These are phyloP conservation scores for Drosophila virilis DNA, from an alignment of 1,140 invertebrate species.

Conservation along the genomic window DNA sequence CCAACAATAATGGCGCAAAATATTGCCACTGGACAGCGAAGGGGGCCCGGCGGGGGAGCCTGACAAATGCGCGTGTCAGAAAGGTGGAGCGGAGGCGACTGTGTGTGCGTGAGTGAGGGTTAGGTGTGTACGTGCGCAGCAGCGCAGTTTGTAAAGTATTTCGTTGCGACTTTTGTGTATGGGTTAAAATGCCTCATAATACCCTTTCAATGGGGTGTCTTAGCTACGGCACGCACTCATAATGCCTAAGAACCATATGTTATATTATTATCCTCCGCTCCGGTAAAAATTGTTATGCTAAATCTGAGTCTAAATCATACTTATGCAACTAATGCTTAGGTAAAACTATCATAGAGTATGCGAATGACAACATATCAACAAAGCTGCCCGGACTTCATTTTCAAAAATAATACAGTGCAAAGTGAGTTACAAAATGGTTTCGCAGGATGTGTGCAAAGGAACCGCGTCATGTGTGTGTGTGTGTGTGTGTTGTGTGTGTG, in stretches of 20 bases:
- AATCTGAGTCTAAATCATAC: no score
- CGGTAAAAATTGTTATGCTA: no score
- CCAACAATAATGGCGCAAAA: conserved; percentile 76
- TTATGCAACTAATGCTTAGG: no score
- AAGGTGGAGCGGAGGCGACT: conserved; percentile 1
- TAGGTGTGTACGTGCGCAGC: conserved; percentile 63
- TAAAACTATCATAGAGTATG: background rate
- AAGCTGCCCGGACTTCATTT: background rate
- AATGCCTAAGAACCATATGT: no score
- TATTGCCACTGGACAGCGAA: conserved; percentile 42
- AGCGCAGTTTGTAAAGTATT: conserved; percentile 64
- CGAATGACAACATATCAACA: no score
- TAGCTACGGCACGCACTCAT: background rate
- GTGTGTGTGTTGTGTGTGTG: conserved; percentile 38
- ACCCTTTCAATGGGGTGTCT: conserved; percentile 4
- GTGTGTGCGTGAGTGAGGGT: background rate
- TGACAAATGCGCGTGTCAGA: conserved; percentile 53
- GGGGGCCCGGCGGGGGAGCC: background rate
- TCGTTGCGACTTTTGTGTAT: conserved; percentile 42
- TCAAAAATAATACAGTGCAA: conserved; percentile 35
- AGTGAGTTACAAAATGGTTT: conserved; percentile 33
- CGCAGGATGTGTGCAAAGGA: conserved; percentile 31
- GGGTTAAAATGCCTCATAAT: conserved; percentile 38
- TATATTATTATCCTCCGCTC: no score
- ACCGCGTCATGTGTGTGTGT: conserved; percentile 46